Evolutionary conservation across 2,888 invertebrate genomes (phyloP).

Genomic region (Timema podura): DNA sequence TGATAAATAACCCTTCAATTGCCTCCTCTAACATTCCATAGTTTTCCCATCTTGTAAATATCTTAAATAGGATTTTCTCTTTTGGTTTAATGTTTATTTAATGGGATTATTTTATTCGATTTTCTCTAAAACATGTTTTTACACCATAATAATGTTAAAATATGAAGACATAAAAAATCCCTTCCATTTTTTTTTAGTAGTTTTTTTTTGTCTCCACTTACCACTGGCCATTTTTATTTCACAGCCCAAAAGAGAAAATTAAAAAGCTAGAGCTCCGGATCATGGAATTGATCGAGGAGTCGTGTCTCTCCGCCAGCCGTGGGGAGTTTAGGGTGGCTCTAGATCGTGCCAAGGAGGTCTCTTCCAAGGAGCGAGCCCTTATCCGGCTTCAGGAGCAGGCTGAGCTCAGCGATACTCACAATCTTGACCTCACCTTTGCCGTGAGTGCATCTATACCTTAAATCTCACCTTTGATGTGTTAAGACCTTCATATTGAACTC

Average conservation of each 20-base stretch:
- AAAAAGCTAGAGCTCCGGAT: constrained; percentile 85
- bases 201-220: too few species aligned
- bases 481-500: too few species aligned
- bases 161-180: too few species aligned
- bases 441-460: constrained; percentile 50
- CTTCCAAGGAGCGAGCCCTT: constrained; percentile 83
- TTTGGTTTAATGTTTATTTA: too few species aligned
- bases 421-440: constrained; percentile 92
- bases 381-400: constrained; percentile 90
- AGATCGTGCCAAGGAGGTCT: constrained; percentile 94
- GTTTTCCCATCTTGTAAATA: too few species aligned
- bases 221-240: not conserved
- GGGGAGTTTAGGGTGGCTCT: constrained; percentile 65
- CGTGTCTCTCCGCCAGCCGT: constrained; percentile 65
- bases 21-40: too few species aligned
- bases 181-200: too few species aligned
- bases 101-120: too few species aligned
- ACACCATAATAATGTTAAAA: too few species aligned
- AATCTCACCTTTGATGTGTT: not conserved
- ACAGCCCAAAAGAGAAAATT: constrained; percentile 66
- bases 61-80: too few species aligned
- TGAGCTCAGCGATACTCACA: constrained; percentile 83
- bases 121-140: too few species aligned
- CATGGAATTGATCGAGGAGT: constrained; percentile 85
- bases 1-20: too few species aligned